Evolutionary conservation across 2,113 vertebrate genomes (phyloP), one percentile per base, ranked within the genome.

Genomic region (Arizona elegans): DNA sequence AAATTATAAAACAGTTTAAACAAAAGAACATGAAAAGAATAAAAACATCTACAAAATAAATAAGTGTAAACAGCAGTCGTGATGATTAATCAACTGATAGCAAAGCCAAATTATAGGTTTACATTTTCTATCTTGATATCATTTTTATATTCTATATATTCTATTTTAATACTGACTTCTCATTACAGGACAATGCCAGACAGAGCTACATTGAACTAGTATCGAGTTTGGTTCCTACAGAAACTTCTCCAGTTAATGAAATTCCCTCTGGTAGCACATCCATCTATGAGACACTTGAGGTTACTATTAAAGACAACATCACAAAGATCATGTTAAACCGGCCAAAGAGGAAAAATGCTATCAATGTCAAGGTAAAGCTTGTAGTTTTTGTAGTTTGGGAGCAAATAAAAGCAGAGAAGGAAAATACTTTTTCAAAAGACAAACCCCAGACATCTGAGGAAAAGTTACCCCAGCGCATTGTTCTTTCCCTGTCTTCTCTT

Each of bases 281-380:
- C 1, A 92, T 89, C 3, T 99, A 98, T 90, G 94, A 98, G 91
- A 97, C 96, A 0, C 56, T 99, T 9, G 0, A 98, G 93, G 98
- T 99, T 81, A 98, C 97, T 56, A 98, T 97, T 0, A 96, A 98
- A 94, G 98, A 98, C 15, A 95, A 97, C 95, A 99, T 99, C 97
- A 99, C 99, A 33, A 98, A 98, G 91, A 99, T 99, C 95, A 96
- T 85, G 52, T 96, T 99, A 65, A 99, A 99, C 97, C 98, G 99
- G 29, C 99, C 99, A 0, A 62, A 97, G 10, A 98, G 96, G 94
- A 99, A 99, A 91, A 99, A 99, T 91, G 99, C 99, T 93, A 98
- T 99, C 95, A 99, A 93, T 6, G 88, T 85, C 0, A 94, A 97
- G 98, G 99, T 99, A 95, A 93, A 87, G 2, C 26, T 85, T 43